These are phyloP conservation scores for Chiroxiphia lanceolata DNA, from an alignment of 2,797 vertebrate genomes.

Conservation along the genomic window DNA sequence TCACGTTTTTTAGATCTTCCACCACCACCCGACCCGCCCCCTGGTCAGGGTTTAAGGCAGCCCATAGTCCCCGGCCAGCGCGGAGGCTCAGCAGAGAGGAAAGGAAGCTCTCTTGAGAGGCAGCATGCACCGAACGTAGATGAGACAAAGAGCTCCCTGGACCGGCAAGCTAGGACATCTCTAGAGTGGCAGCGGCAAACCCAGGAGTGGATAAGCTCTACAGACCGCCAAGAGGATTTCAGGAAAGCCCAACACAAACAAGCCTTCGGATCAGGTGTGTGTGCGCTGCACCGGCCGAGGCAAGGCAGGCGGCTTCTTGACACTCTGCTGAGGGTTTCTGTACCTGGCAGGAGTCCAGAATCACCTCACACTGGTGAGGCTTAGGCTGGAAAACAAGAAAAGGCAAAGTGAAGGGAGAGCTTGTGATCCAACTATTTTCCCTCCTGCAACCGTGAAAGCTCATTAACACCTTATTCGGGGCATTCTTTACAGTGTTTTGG, in stretches of 20 bases:
- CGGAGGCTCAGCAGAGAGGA: conserved; percentile 84
- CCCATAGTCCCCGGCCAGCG: conserved; percentile 82
- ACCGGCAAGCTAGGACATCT: conserved; percentile 87
- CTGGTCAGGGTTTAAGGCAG: conserved; percentile 90
- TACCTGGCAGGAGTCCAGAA: not conserved
- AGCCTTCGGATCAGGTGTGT: conserved; percentile 84
- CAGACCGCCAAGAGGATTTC: conserved; percentile 88
- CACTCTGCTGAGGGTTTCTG: not conserved
- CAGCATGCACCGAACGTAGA: conserved; percentile 84
- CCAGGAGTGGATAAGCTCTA: conserved; percentile 91
- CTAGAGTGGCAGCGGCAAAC: conserved; percentile 91
- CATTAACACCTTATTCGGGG: not conserved
- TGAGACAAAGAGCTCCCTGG: conserved; percentile 89
- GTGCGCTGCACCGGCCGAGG: conserved; percentile 61
- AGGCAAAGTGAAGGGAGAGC: not conserved
- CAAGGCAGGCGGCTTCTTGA: conserved; percentile 28
- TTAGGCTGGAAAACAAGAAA: not conserved
- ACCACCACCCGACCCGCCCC: conserved; percentile 97
- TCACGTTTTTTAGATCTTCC: conserved; percentile 93
- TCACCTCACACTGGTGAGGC: not conserved
- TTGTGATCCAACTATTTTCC: not conserved
- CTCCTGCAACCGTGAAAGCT: not conserved
- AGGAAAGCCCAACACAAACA: conserved; percentile 89
- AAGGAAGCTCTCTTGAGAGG: conserved; percentile 94
- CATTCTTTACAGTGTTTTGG: not conserved